phyloP scores from a whole-genome alignment of 2,113 vertebrate genomes.

The Heteronetta atricapilla region DNA sequence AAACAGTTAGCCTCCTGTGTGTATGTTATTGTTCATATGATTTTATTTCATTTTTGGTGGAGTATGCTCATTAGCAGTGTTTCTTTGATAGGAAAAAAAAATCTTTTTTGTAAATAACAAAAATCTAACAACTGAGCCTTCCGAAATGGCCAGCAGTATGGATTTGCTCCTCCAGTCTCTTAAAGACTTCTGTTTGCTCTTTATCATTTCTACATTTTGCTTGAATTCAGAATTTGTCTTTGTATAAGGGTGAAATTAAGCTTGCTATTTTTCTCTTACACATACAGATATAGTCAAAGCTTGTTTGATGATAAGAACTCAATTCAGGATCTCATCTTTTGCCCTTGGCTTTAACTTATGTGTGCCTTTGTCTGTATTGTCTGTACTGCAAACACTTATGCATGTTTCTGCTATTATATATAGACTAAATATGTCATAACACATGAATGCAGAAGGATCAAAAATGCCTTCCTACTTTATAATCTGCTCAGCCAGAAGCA shows the following conservation, averaged over 20 bases:
- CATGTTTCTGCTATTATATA: slow-evolving; percentile 34
- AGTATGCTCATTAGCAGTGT: not conserved
- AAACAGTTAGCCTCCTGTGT: slow-evolving; percentile 32
- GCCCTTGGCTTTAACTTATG: slow-evolving; percentile 49
- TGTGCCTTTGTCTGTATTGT: slow-evolving; percentile 37
- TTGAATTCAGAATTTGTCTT: slow-evolving; percentile 25
- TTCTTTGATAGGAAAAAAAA: not conserved
- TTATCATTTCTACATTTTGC: not conserved
- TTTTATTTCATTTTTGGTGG: slow-evolving; percentile 49
- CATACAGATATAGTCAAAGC: slow-evolving; percentile 16
- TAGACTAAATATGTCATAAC: slow-evolving; percentile 59
- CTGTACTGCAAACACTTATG: not conserved
- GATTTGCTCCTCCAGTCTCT: not conserved
- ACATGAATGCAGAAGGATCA: slow-evolving; percentile 41
- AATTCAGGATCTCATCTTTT: slow-evolving; percentile 20
- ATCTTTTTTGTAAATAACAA: not conserved
- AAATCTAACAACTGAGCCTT: slow-evolving; percentile 39
- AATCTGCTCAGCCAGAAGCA: slow-evolving; percentile 67
- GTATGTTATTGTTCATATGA: slow-evolving; percentile 5
- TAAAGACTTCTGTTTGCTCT: slow-evolving; percentile 26
- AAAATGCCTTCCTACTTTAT: slow-evolving; percentile 50
- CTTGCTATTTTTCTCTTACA: slow-evolving; percentile 32
- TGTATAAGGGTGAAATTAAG: slow-evolving; percentile 38
- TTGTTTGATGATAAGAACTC: slow-evolving; percentile 44
- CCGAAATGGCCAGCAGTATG: not conserved